Conservation (phyloP, 2,888 invertebrate species). For the Mythimna albipuncta region DNA sequence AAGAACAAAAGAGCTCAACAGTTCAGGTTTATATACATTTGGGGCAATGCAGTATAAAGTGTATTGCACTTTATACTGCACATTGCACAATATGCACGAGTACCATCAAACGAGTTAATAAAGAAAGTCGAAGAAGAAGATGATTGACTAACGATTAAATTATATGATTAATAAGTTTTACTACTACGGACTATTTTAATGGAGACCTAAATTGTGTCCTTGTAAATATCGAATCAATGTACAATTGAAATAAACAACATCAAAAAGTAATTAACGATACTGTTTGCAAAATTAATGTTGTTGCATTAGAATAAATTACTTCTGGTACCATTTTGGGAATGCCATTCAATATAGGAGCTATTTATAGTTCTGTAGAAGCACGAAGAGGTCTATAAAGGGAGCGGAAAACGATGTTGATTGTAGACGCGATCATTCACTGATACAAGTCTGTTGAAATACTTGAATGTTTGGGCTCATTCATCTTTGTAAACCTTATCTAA, state of each 20-base stretch:
- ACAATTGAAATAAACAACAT: constrained; percentile 44
- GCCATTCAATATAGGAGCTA: constrained; percentile 35
- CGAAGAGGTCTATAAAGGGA: constrained; percentile 29
- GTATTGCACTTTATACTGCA: no score
- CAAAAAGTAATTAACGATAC: constrained; percentile 34
- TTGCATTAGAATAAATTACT: constrained; percentile 19
- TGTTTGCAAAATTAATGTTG: constrained; percentile 39
- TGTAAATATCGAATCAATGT: constrained; percentile 13
- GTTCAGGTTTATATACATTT: no score
- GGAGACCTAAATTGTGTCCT: constrained; percentile 10
- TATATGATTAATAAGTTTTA: no score
- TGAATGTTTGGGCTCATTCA: not conserved
- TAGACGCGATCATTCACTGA: constrained; percentile 29
- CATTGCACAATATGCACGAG: no score
- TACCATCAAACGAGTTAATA: no score
- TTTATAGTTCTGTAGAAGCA: constrained; percentile 47
- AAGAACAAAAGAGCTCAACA: not conserved
- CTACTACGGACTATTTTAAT: no score
- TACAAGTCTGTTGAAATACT: constrained; percentile 13
- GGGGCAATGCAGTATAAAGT: no score
- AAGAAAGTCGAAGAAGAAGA: no score
- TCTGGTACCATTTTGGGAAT: constrained; percentile 14
- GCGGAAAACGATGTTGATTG: constrained; percentile 22
- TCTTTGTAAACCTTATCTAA: not conserved
- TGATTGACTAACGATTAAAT: no score